A percentile compares a stretch with the other conserved stretches of the same genome.
phyloP scores from a whole-genome alignment of 2,888 invertebrate genomes.

The Gastracanthus pulcherrimus region DNA sequence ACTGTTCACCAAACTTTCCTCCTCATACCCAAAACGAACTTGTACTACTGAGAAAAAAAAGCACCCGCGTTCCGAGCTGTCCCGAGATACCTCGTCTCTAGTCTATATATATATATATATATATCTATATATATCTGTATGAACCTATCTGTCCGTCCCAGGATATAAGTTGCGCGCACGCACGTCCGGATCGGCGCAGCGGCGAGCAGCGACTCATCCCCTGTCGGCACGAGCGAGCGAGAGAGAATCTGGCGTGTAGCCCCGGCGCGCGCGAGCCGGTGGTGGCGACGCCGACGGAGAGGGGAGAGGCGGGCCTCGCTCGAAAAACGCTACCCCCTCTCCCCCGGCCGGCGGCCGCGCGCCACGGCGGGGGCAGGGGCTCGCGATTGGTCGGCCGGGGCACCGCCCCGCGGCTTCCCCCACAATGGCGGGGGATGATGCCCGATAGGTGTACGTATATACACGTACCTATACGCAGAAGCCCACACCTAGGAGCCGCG shows the following conservation, averaged over 20 bases:
- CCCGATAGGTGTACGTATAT: not conserved
- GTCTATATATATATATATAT: too few relatives aligned
- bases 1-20: not conserved
- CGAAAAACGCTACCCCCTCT: not conserved
- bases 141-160: too few relatives aligned
- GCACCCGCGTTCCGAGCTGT: too few relatives aligned
- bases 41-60: too few relatives aligned
- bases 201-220: constrained; percentile 1
- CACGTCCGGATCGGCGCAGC: constrained; percentile 13
- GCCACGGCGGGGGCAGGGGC: not conserved
- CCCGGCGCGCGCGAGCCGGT: too few relatives aligned
- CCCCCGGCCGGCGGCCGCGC: constrained; percentile 61
- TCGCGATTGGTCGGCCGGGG: constrained; percentile 59
- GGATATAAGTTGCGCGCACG: not conserved
- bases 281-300: too few relatives aligned
- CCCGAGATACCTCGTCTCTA: too few relatives aligned
- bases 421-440: constrained; percentile 60
- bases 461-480: too few relatives aligned
- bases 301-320: not conserved
- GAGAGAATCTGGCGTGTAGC: too few relatives aligned
- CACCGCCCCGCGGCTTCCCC: constrained; percentile 60
- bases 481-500: too few relatives aligned
- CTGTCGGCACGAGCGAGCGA: not conserved
- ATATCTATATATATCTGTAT: too few relatives aligned
- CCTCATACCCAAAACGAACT: too few relatives aligned